Evolutionary conservation across 2,888 invertebrate species (phyloP), one percentile per base, ranked within the genome.

Genomic region (Hirtodrosophila histrioides): DNA sequence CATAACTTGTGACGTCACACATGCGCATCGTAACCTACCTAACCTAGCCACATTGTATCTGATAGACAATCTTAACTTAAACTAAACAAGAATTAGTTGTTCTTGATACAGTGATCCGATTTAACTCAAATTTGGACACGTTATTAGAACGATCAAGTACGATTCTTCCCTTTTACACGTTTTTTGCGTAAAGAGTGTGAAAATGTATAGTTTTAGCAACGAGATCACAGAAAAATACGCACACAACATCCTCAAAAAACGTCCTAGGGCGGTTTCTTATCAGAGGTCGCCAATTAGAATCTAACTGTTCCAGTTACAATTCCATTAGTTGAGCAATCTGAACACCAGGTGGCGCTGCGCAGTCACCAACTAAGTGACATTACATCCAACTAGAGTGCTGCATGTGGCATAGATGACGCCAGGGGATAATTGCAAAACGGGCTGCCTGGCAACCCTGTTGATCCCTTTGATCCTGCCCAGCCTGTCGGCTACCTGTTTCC

Each of bases 291-390:
- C 37, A 57, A 46, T 41, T 12, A 10, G 35, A 45, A 7, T 17
- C 23, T 1, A 31, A 49, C 8, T 7, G 9, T 63, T 10, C 5
- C 27, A 23, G 10, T 35, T 51, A 10, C 4, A 33, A 45, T 33
- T 41, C 49, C 31, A 27, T 40, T 56, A 0, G 11, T 4, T 4
- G 17, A 3, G 0, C 3, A 5, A 36, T 0, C 0, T 4, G 12
- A 48, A 2, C 77, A n/a, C 24, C 29, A 84, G 82, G 75, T 40
- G 85, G 56, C 82, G 87, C 51, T 60, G 29, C 27, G 3, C 0
- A 2, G 1, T 7, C 4, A 4, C 10, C 39, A 37, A 50, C 0
- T 2, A 5, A 17, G 3, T 23, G 9, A 6, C 3, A 46, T 56
- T 33, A 24, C 27, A 31, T 66, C 87, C 58, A 75, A 80, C 72